These are phyloP conservation scores for Mesorhabditis belari DNA, from an alignment of 2,888 invertebrate species.

Conservation along the genomic window DNA sequence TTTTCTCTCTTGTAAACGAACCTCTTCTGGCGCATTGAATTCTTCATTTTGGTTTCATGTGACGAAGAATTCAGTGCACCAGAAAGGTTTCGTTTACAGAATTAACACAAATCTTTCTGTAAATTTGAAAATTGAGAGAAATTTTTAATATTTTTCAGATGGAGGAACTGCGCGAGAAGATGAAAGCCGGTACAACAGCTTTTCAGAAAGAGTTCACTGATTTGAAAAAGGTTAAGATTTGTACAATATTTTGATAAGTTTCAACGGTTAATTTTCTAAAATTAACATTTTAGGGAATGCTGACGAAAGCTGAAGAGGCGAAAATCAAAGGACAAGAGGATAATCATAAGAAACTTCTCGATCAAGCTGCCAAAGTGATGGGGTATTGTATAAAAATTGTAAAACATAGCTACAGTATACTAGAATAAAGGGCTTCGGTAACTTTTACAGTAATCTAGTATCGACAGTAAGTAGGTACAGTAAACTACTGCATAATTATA, in stretches of 20 bases:
- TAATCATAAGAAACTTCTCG: not conserved
- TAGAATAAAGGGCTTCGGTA: too few relatives aligned
- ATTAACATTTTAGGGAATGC: not conserved
- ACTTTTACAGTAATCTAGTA: too few relatives aligned
- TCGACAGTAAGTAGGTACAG: too few relatives aligned
- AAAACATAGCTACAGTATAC: too few relatives aligned
- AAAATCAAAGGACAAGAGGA: not conserved
- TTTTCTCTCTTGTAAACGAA: not conserved
- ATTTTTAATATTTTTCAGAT: slow-evolving; percentile 22
- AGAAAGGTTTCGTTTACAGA: too few relatives aligned
- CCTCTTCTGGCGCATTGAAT: not conserved
- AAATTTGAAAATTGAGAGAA: not conserved
- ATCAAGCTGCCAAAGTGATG: not conserved
- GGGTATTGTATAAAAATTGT: too few relatives aligned
- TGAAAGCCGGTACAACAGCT: slow-evolving; percentile 38
- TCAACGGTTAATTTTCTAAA: not conserved
- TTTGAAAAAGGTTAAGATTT: slow-evolving; percentile 17
- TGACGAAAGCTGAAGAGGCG: not conserved
- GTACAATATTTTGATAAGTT: not conserved
- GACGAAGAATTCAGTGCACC: not conserved
- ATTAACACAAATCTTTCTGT: not conserved
- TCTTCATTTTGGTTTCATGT: not conserved
- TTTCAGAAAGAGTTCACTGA: slow-evolving; percentile 36
- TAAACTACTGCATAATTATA: too few relatives aligned
- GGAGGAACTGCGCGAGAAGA: slow-evolving; percentile 47